These are phyloP conservation scores for Eulemur rufifrons DNA, from an alignment of 2,113 vertebrate genomes.

Conservation along the genomic window DNA sequence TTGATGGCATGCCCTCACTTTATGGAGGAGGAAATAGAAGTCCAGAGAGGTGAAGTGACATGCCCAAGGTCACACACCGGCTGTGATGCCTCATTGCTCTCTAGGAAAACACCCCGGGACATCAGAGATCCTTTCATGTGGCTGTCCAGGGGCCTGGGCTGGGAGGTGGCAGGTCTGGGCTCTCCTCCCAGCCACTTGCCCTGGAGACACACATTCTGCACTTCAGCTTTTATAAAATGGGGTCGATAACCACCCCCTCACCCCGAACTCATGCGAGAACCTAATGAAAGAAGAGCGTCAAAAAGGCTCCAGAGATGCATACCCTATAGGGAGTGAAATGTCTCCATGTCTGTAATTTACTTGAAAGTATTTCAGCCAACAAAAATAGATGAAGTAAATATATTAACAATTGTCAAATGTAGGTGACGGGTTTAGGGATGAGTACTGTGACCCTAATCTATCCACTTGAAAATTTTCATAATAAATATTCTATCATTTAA, in stretches of 20 bases:
- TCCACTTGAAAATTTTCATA: not conserved
- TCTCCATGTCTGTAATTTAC: not conserved
- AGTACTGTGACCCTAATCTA: not conserved
- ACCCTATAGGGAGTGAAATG: not conserved
- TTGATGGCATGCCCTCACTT: not conserved
- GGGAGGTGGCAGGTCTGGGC: not conserved
- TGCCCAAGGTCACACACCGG: not conserved
- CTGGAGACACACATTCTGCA: not conserved
- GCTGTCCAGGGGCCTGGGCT: not conserved
- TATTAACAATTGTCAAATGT: not conserved
- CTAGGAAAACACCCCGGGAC: not conserved
- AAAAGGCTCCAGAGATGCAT: not conserved
- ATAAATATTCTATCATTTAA: not conserved
- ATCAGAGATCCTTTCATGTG: not conserved
- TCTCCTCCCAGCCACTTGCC: not conserved
- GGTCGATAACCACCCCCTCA: too few relatives aligned
- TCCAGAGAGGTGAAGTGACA: not conserved
- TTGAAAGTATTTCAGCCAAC: slow-evolving; percentile 4
- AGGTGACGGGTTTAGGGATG: too few relatives aligned
- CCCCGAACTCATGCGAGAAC: not conserved
- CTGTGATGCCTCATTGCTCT: not conserved
- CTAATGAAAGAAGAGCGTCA: not conserved
- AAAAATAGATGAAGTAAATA: slow-evolving; percentile 21
- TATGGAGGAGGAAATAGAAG: not conserved
- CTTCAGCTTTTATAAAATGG: not conserved